phyloP scores from a whole-genome alignment of 2,888 invertebrate genomes.

The Slavum lentiscoides region DNA sequence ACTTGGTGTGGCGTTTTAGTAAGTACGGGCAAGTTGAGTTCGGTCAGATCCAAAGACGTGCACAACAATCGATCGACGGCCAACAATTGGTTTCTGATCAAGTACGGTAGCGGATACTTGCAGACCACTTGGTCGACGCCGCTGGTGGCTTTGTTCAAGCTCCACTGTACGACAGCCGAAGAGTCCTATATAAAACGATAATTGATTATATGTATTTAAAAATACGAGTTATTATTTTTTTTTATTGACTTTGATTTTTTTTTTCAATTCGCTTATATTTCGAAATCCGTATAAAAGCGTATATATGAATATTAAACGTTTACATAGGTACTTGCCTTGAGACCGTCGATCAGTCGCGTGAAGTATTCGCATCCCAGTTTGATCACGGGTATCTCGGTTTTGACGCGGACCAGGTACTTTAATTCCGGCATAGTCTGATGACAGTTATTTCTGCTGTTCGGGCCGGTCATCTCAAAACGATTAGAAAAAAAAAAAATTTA shows the following conservation, averaged over 20 bases:
- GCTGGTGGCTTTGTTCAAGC: conserved; percentile 16
- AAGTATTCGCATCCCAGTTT: conserved; percentile 33
- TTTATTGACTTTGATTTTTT: too few species aligned
- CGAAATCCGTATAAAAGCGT: not conserved
- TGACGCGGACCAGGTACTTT: conserved; percentile 16
- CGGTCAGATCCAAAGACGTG: conserved; percentile 35
- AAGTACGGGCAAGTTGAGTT: conserved; percentile 18
- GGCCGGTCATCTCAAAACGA: not conserved
- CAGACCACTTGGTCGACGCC: conserved; percentile 14
- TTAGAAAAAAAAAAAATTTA: too few species aligned
- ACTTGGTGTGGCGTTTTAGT: conserved; percentile 42
- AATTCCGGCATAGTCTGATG: not conserved
- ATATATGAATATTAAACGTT: not conserved
- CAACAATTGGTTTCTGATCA: conserved; percentile 6
- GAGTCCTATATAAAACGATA: conserved; percentile 15
- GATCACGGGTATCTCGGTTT: conserved; percentile 28
- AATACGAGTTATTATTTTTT: too few species aligned
- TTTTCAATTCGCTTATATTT: not conserved
- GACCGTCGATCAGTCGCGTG: not conserved
- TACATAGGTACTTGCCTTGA: not conserved
- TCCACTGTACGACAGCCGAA: conserved; percentile 11
- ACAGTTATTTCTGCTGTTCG: not conserved
- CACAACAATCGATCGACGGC: conserved; percentile 28
- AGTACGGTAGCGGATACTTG: conserved; percentile 4
- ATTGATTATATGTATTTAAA: too few species aligned